Base-by-base conservation (phyloP, 2,797 vertebrate genomes). In the Thamnophis elegans region DNA sequence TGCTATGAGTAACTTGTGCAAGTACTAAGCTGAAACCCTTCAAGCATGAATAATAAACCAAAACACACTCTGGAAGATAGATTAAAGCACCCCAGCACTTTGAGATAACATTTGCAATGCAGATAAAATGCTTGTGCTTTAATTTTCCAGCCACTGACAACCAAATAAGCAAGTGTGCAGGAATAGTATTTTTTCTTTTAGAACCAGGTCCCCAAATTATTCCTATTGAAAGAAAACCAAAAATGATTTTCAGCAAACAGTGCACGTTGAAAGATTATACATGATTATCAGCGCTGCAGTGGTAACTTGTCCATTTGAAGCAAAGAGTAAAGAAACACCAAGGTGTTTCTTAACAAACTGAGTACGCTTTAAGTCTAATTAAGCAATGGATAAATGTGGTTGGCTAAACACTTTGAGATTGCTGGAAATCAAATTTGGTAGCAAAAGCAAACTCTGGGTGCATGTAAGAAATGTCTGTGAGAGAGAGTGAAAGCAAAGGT, bases 81-180 rank as follows among this genome's bases (percentile, higher is more conserved):
- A 97, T 96, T 95, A 97, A 97, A 96, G 92, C 87, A 85, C 85
- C 51, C 91, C 88, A 94, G 92, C 94, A 96, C 92, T 96, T 96
- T 95, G 95, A 94, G 96, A 96, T 94, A 89, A 91, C 91, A 94
- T 97, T 97, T 96, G 95, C 96, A 97, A 96, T 95, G 95, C 95
- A 96, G 95, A 97, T 96, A 97, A 96, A 97, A 92, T n/a, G 0
- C 95, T 96, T 95, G 95, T 95, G 95, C 94, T 96, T 94, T 95
- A 95, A 96, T 96, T 93, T 96, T 96, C 92, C 92, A 96, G 93
- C 68, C 93, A 90, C 91, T n/a, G 89, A 92, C 93, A 96, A 95
- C 93, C 94, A 97, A 96, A 96, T 94, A 96, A 95, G 93, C 91
- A 94, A 96, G 89, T 94, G 86, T 95, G 95, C 95, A 95, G 95